A percentile compares a stretch with the other conserved stretches of the same genome.
phyloP scores from a whole-genome alignment of 2,888 invertebrate genomes.

The Synergus umbraculus region DNA sequence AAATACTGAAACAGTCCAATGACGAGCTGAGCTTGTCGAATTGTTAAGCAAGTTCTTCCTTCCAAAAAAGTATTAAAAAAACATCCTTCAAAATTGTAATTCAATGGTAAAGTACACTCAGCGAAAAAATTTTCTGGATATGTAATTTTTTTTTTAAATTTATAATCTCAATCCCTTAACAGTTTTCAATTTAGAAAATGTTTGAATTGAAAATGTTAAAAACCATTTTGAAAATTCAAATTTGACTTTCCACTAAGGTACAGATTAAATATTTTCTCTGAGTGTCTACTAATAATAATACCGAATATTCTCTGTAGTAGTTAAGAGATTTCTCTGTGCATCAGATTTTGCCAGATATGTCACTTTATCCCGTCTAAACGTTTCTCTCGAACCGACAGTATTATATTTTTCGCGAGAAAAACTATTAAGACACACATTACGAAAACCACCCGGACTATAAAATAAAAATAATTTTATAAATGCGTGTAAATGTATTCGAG shows the following conservation, averaged over 20 bases:
- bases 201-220: not conserved
- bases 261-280: not conserved
- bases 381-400: not conserved
- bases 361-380: not conserved
- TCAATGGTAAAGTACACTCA: not conserved
- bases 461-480: conserved; percentile 14
- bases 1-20: not conserved
- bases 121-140: not conserved
- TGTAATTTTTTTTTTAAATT: too few relatives aligned
- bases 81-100: not conserved
- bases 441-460: conserved; percentile 13
- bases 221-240: not conserved
- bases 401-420: not conserved
- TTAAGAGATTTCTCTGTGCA: not conserved
- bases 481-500: conserved; percentile 16
- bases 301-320: not conserved
- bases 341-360: not conserved
- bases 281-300: not conserved
- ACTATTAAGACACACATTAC: not conserved
- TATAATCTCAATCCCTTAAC: too few relatives aligned
- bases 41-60: conserved; percentile 16
- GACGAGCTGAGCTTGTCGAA: conserved; percentile 9
- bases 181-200: too few relatives aligned
- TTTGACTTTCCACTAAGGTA: not conserved
- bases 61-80: not conserved